Evolutionary conservation across 2,113 vertebrate genomes (phyloP).

Genomic region (Mionectes macconnelli): DNA sequence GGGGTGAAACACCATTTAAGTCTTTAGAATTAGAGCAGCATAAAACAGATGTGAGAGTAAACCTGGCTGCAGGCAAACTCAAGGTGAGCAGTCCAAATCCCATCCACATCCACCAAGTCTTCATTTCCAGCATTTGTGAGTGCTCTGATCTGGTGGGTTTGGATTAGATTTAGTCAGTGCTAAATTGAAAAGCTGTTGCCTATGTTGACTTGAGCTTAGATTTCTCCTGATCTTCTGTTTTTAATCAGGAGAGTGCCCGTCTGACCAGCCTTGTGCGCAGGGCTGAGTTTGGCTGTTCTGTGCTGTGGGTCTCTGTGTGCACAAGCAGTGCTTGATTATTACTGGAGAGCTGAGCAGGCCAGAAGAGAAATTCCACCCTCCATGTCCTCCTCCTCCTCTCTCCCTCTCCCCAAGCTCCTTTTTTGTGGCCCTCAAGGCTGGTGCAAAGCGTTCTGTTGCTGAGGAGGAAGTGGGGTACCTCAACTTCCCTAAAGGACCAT

Average conservation of each 20-base stretch:
- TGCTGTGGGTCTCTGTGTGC: background rate
- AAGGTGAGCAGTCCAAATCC: background rate
- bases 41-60: background rate
- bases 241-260: background rate
- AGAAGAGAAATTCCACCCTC: background rate
- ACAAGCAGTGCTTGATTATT: background rate
- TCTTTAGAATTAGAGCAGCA: background rate
- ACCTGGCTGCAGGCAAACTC: background rate
- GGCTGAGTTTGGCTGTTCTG: background rate
- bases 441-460: background rate
- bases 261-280: background rate
- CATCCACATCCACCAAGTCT: background rate
- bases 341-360: background rate
- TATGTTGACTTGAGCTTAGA: background rate
- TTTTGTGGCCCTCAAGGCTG: background rate
- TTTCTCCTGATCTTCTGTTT: background rate
- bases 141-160: background rate
- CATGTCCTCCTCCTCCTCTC: background rate
- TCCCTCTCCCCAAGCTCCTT: background rate
- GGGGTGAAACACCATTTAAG: background rate
- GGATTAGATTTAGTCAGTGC: background rate
- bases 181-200: background rate
- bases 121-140: background rate
- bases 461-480: slow-evolving; percentile 46
- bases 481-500: slow-evolving; percentile 61